These are phyloP conservation scores for Magallana ariakensis DNA, from an alignment of 1,140 invertebrate genomes.

Conservation along the genomic window DNA sequence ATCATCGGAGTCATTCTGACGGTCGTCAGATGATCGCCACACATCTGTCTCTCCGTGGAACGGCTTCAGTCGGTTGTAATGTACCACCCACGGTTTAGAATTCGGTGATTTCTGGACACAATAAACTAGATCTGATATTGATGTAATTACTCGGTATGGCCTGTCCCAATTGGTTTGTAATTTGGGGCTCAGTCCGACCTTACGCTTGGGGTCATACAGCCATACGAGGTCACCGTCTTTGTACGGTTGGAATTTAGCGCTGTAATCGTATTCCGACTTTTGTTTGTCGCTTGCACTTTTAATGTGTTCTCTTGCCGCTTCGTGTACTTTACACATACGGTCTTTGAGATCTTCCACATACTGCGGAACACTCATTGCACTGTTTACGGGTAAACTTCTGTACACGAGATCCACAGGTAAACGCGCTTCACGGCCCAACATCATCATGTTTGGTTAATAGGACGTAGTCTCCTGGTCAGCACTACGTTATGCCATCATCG, in stretches of 20 bases:
- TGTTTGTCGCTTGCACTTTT: not conserved
- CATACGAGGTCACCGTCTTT: slow-evolving; percentile 31
- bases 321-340: no score
- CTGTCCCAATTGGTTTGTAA: slow-evolving; percentile 36
- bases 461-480: not conserved
- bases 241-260: not conserved
- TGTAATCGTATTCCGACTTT: not conserved
- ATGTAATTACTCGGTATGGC: slow-evolving; percentile 29
- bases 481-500: slow-evolving; percentile 25
- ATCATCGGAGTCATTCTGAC: not conserved
- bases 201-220: slow-evolving; percentile 31
- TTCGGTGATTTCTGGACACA: slow-evolving; percentile 30
- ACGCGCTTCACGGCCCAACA: not conserved
- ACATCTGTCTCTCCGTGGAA: slow-evolving; percentile 12
- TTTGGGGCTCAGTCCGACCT: slow-evolving; percentile 23
- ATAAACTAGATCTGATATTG: slow-evolving; percentile 36
- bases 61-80: slow-evolving; percentile 37
- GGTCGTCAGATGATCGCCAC: not conserved
- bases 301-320: not conserved
- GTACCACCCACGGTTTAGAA: slow-evolving; percentile 38
- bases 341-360: no score
- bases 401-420: no score
- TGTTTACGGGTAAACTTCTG: no score
- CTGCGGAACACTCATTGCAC: no score
- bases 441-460: not conserved